Conservation (phyloP, 2,888 invertebrate species). For the Drosophila ustulata region DNA sequence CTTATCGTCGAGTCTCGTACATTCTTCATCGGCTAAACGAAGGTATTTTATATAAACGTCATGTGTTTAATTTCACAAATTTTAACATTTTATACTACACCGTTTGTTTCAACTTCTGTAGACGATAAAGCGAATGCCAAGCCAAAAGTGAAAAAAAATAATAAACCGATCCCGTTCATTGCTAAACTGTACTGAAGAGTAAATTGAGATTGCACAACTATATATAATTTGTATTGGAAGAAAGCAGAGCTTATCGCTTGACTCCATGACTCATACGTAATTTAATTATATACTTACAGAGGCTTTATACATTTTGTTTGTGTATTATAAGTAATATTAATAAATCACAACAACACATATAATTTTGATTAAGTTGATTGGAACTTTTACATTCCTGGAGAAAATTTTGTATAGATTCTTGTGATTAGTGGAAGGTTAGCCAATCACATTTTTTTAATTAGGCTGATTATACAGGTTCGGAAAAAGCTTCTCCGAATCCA, state of each 20-base stretch:
- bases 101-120: neutral
- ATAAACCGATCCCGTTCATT: slow-evolving; percentile 2
- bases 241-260: neutral
- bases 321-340: no score
- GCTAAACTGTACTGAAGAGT: neutral
- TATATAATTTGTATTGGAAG: neutral
- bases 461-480: no score
- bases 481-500: no score
- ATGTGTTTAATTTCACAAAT: neutral
- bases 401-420: no score
- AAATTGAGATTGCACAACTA: neutral
- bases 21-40: slow-evolving; percentile 2
- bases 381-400: no score
- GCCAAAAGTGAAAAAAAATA: neutral
- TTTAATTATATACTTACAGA: no score
- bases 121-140: neutral
- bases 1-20: neutral
- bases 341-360: no score
- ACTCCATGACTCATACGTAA: no score
- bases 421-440: no score
- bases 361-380: no score
- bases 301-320: no score
- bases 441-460: no score
- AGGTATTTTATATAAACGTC: neutral
- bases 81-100: neutral